Percentiles rank a stretch among this genome's conserved stretches.
These are phyloP conservation scores for Sebastes trivittatus DNA, from an alignment of 2,797 vertebrate genomes.

Conservation along the genomic window DNA sequence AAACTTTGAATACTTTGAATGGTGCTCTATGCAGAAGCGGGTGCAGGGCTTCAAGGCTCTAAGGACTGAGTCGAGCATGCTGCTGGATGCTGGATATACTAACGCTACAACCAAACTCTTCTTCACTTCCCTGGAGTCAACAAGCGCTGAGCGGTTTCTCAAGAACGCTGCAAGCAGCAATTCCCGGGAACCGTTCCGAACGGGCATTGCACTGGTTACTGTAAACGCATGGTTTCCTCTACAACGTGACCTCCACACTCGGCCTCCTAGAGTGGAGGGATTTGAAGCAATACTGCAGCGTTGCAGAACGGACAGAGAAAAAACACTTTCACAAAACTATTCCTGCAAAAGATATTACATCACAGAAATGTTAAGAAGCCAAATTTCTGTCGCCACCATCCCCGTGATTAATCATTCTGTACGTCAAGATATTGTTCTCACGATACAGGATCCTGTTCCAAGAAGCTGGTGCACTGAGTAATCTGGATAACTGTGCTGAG, in stretches of 20 bases:
- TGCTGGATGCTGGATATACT: too few species aligned
- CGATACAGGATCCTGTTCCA: neutral
- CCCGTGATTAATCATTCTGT: neutral
- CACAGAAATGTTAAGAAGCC: neutral
- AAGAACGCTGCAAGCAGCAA: too few species aligned
- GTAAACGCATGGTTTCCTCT: neutral
- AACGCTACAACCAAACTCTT: too few species aligned
- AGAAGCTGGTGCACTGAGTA: neutral
- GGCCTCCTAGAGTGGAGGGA: neutral
- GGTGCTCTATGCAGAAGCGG: too few species aligned
- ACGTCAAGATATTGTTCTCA: neutral
- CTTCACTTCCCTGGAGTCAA: too few species aligned
- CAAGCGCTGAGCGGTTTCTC: too few species aligned
- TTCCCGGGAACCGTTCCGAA: too few species aligned
- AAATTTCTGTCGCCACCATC: neutral
- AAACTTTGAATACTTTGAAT: too few species aligned
- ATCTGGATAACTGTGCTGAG: slow-evolving; percentile 6
- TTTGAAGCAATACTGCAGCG: neutral
- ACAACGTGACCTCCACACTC: neutral
- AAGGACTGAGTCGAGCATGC: too few species aligned
- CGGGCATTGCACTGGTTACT: neutral
- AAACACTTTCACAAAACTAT: neutral
- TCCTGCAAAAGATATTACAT: neutral
- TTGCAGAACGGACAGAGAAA: neutral
- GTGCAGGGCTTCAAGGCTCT: too few species aligned